Evolutionary conservation across 2,113 vertebrate species (phyloP).

Genomic region (Laterallus jamaicensis): DNA sequence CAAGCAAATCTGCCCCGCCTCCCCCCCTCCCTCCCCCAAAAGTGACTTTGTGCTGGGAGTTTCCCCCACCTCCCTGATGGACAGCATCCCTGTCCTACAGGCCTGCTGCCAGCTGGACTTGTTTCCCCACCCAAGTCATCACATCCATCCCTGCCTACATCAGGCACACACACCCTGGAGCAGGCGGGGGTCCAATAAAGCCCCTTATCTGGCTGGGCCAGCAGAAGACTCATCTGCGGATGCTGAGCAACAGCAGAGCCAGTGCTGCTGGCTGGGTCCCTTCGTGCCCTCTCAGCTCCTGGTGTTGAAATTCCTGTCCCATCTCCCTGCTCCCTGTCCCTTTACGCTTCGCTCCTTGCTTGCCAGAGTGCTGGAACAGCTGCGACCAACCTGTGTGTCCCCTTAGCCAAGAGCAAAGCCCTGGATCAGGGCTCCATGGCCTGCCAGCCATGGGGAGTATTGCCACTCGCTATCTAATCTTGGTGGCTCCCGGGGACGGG

Average conservation of each 20-base stretch:
- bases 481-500: rapidly evolving
- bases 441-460: not conserved
- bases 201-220: not conserved
- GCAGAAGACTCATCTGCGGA: rapidly evolving
- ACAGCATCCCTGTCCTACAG: rapidly evolving
- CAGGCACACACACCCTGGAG: not conserved
- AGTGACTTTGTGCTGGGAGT: not conserved
- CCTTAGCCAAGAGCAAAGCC: not conserved
- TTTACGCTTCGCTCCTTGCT: not conserved
- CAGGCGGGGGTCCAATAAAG: not conserved
- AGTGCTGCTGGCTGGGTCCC: not conserved
- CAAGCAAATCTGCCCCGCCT: not conserved
- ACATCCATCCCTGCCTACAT: not conserved
- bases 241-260: not conserved
- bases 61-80: rapidly evolving
- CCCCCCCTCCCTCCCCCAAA: not conserved
- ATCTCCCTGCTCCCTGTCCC: not conserved
- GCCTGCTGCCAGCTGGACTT: rapidly evolving
- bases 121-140: not conserved
- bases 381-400: rapidly evolving
- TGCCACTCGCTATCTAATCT: not conserved
- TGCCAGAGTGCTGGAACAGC: rapidly evolving
- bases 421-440: rapidly evolving
- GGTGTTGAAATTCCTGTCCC: not conserved
- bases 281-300: not conserved